Evolutionary conservation across 1,140 invertebrate genomes (phyloP).

Genomic region (Trachymyrmex cornetzi): DNA sequence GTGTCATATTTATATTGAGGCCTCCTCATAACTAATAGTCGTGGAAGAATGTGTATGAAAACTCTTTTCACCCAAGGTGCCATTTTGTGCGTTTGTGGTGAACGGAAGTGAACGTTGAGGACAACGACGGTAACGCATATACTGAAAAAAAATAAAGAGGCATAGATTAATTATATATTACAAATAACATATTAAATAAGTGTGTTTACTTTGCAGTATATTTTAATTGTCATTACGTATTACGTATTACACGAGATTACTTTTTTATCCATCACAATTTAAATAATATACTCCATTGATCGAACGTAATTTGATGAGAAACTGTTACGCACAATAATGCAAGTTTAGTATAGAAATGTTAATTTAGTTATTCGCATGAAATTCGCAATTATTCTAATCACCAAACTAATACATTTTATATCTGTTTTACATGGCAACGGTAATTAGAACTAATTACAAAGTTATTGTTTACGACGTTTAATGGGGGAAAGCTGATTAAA

Average conservation of each 20-base stretch:
- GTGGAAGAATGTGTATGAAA: slow-evolving; percentile 96
- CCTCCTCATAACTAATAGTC: slow-evolving; percentile 93
- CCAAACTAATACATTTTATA: slow-evolving; percentile 4
- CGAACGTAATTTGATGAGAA: not conserved
- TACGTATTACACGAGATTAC: not conserved
- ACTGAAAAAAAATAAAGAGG: slow-evolving; percentile 87
- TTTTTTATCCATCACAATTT: not conserved
- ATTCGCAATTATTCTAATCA: not conserved
- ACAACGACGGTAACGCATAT: slow-evolving; percentile 99
- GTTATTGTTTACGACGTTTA: not conserved
- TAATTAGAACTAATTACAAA: not conserved
- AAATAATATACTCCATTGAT: not conserved
- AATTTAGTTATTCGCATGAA: not conserved
- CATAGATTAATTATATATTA: not conserved
- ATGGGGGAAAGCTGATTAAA: slow-evolving; percentile 20
- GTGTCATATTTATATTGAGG: slow-evolving; percentile 94
- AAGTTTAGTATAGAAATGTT: not conserved
- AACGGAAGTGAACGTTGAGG: slow-evolving; percentile 98
- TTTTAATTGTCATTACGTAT: not conserved
- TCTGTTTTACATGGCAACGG: not conserved
- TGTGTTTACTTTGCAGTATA: no score
- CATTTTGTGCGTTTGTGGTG: slow-evolving; percentile 98
- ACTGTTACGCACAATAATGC: not conserved
- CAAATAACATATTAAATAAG: not conserved
- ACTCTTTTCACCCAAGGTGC: slow-evolving; percentile 96